Evolutionary conservation across 92 coral and sea anemone species (phyloP).

Genomic region (Paramuricea clavata): DNA sequence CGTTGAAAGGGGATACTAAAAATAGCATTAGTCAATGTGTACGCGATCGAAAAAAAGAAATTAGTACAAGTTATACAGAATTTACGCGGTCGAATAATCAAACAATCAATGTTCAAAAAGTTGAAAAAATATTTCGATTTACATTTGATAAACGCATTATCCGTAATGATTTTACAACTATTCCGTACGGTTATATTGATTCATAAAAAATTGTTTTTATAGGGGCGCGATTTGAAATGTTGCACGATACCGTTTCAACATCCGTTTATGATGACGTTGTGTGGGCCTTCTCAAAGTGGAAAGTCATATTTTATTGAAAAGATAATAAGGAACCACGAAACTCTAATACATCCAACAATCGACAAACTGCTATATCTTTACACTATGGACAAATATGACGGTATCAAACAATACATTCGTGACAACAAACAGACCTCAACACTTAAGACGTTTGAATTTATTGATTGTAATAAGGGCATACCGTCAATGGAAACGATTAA

Average conservation of each 20-base stretch:
- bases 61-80: background rate
- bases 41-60: background rate
- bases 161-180: background rate
- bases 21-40: conserved; percentile 3
- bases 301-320: background rate
- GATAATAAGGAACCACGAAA: background rate
- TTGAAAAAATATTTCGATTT: no score
- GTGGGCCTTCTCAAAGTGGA: no score
- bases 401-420: background rate
- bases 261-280: no score
- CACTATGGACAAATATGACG: background rate
- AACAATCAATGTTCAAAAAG: background rate
- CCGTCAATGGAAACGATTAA: background rate
- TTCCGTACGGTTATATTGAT: background rate
- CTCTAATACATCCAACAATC: background rate
- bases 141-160: no score
- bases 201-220: no score
- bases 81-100: no score
- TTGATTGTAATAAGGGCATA: background rate
- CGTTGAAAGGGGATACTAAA: conserved; percentile 25
- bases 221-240: background rate
- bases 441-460: background rate
- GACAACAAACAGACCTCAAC: background rate
- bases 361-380: background rate
- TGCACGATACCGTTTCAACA: background rate